Percentiles rank a stretch among this genome's conserved stretches.
These are phyloP conservation scores for Coptodon rendalli DNA, from an alignment of 2,113 vertebrate genomes.

Conservation along the genomic window DNA sequence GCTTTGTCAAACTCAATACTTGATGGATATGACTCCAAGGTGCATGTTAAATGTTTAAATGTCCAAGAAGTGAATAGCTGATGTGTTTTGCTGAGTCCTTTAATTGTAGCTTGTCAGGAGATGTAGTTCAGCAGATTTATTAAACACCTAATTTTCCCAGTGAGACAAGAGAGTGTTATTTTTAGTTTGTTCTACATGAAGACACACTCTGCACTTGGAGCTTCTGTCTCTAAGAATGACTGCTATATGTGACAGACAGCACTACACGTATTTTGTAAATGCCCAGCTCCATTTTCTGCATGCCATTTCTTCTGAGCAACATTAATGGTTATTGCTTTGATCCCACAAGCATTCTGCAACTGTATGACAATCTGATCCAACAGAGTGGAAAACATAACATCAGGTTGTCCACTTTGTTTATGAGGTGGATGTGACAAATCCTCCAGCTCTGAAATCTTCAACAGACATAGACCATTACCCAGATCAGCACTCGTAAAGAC, in stretches of 20 bases:
- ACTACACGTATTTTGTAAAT: not conserved
- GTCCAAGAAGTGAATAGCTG: constrained; percentile 50
- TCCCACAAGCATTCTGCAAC: not conserved
- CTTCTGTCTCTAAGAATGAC: constrained; percentile 12
- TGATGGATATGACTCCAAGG: constrained; percentile 63
- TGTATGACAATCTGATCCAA: not conserved
- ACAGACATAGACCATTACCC: constrained; percentile 62
- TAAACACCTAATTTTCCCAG: constrained; percentile 56
- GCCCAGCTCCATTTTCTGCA: constrained; percentile 5
- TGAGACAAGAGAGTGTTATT: constrained; percentile 50
- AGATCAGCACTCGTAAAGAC: constrained; percentile 60
- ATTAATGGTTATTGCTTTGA: constrained; percentile 19
- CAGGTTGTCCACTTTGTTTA: constrained; percentile 32
- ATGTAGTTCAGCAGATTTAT: constrained; percentile 63
- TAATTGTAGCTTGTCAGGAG: constrained; percentile 58
- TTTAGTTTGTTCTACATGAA: constrained; percentile 33
- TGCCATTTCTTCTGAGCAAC: not conserved
- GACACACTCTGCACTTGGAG: constrained; percentile 18
- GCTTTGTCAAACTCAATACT: constrained; percentile 48
- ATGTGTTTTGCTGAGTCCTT: constrained; percentile 50
- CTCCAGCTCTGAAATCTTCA: constrained; percentile 43
- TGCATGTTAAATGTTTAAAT: constrained; percentile 48
- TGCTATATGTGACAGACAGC: constrained; percentile 3
- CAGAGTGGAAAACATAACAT: not conserved
- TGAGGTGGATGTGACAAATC: constrained; percentile 44